Evolutionary conservation across 2,888 invertebrate species (phyloP).

Genomic region (Cactoblastis cactorum): DNA sequence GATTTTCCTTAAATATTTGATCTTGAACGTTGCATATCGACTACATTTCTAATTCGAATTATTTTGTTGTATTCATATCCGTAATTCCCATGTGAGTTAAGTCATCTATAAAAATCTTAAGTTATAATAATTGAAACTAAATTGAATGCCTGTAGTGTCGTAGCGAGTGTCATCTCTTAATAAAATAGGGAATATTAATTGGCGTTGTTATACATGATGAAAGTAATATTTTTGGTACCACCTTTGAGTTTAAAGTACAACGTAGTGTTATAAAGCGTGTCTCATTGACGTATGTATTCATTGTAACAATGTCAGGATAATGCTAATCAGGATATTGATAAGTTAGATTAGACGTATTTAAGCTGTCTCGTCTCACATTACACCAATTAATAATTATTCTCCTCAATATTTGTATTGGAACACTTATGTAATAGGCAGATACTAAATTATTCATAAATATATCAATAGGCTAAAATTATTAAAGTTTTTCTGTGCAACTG

Average conservation of each 20-base stretch:
- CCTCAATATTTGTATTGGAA: constrained; percentile 65
- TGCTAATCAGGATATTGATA: constrained; percentile 64
- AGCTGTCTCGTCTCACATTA: constrained; percentile 70
- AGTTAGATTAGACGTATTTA: constrained; percentile 66
- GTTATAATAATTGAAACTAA: constrained; percentile 63
- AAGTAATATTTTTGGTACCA: constrained; percentile 74
- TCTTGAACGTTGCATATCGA: constrained; percentile 78
- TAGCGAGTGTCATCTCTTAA: constrained; percentile 63
- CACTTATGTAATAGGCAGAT: constrained; percentile 63
- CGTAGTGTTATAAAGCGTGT: constrained; percentile 68
- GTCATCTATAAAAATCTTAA: constrained; percentile 59
- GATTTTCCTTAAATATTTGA: constrained; percentile 49
- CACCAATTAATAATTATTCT: constrained; percentile 62
- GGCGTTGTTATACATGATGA: constrained; percentile 58
- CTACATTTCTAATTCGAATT: constrained; percentile 75
- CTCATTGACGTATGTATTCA: constrained; percentile 63
- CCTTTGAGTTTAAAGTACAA: constrained; percentile 79
- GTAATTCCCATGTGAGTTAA: constrained; percentile 63
- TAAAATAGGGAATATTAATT: constrained; percentile 55
- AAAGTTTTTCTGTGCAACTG: constrained; percentile 73
- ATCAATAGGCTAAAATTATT: constrained; percentile 70
- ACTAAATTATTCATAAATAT: constrained; percentile 70
- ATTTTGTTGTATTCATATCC: constrained; percentile 72
- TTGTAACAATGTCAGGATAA: constrained; percentile 64
- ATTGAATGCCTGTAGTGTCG: constrained; percentile 61